Base-by-base conservation (phyloP, 1,140 invertebrate genomes). In the Bicyclus anynana region DNA sequence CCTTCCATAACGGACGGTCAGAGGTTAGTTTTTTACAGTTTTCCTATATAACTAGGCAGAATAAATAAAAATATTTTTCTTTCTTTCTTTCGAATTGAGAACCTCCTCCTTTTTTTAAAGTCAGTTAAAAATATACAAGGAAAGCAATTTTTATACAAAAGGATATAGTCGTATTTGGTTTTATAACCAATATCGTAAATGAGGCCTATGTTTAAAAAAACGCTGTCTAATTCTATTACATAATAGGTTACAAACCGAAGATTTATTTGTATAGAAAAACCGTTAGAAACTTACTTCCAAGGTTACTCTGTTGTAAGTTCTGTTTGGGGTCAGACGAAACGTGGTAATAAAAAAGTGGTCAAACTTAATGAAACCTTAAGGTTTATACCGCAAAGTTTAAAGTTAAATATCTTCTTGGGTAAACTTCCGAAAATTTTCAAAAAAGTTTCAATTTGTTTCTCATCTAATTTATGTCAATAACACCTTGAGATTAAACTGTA, bases 211-310 rank as follows among this genome's bases (percentile, higher is more conserved):
- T 4, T 23, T 4, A 23, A 23, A 2, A 4, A 4, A 23, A 23
- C 9, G 9, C 29, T 33, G 29, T 33, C 29, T 33, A 7, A 33
- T n/a, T 1, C 16, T 37, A 13, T 54, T 55, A 55, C 27, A 35
- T 35, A 55, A 55, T 23, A 20, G 20, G 13, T 47, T 54, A 16
- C 27, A 20, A 44, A 54, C 44, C 52, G 40, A 47, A 47, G 53
- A 55, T 55, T 37, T 33, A n/a, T 12, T 10, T 33, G 29, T 33
- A 33, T 10, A 33, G 29, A 33, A 33, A 1, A 33, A 13, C 7
- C 27, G 33, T 56, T 56, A 49, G 37, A 56, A 48, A 56, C 16
- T 49, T 26, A 27, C 14, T 20, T 17, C 47, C 54, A 40, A 56
- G 54, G 54, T 50, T 46, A 29, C 17, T 49, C 13, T 49, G 29